Conservation (phyloP, 2,888 invertebrate genomes). For the Crossocerus cetratus region DNA sequence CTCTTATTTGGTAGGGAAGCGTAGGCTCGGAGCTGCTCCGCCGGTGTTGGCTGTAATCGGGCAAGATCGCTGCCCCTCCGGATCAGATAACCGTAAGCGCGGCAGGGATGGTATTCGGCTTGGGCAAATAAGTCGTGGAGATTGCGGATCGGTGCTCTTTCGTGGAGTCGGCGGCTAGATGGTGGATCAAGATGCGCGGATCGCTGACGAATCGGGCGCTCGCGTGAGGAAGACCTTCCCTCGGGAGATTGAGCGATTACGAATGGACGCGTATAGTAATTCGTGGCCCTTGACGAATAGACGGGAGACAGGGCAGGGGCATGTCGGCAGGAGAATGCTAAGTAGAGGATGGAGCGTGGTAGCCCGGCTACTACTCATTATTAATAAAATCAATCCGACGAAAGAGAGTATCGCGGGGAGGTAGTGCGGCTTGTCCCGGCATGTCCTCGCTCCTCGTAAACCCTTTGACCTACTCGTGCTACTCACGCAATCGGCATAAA, state of each 20-base stretch:
- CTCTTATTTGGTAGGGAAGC: too few relatives aligned
- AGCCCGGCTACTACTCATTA: background rate
- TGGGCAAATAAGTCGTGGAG: background rate
- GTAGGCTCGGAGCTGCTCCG: too few relatives aligned
- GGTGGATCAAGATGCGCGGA: background rate
- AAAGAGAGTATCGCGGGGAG: background rate
- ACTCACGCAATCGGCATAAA: constrained; percentile 21
- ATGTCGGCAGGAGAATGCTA: background rate
- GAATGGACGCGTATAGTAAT: background rate
- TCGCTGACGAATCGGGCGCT: background rate
- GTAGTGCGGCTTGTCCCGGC: background rate
- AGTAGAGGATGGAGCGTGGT: background rate
- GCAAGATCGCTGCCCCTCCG: too few relatives aligned
- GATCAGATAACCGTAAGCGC: too few relatives aligned
- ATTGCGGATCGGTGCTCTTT: background rate
- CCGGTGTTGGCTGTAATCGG: too few relatives aligned
- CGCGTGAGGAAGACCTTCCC: constrained; percentile 4
- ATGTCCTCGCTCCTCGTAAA: constrained; percentile 10
- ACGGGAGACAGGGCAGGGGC: background rate
- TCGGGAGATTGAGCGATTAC: background rate
- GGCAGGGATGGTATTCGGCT: too few relatives aligned
- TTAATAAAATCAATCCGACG: background rate
- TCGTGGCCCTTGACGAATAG: background rate
- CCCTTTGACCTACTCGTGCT: constrained; percentile 18
- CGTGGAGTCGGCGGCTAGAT: background rate